Percentiles rank a stretch among this genome's conserved stretches.
Conservation (phyloP, 2,888 invertebrate species). For the Strigamia transsilvanica region DNA sequence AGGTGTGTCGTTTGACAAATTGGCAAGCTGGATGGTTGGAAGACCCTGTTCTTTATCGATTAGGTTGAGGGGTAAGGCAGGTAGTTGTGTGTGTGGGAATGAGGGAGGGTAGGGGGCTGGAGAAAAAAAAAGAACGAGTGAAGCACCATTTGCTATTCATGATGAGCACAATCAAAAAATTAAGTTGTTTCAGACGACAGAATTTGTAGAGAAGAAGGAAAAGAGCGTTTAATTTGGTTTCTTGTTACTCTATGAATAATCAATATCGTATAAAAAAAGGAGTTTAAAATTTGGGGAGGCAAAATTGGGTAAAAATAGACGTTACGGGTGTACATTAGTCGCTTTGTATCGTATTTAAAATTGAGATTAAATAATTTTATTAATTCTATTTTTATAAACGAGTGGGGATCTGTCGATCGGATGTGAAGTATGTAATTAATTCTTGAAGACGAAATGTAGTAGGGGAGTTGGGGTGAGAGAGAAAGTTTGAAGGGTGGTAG, state of each 20-base stretch:
- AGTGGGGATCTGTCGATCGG: constrained; percentile 22
- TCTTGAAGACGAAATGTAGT: constrained; percentile 29
- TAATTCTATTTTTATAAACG: constrained; percentile 14
- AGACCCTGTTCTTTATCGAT: constrained; percentile 38
- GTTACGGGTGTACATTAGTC: background rate
- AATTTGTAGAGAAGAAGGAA: constrained; percentile 31
- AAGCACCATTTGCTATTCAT: constrained; percentile 34
- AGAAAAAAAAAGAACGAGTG: background rate
- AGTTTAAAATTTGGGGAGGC: background rate
- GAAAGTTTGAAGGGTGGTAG: constrained; percentile 10
- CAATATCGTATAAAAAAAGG: constrained; percentile 1
- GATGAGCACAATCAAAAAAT: constrained; percentile 38
- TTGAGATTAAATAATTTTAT: background rate
- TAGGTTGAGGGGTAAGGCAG: constrained; percentile 23
- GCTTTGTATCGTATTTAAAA: background rate
- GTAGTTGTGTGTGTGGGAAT: constrained; percentile 24
- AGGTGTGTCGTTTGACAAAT: constrained; percentile 38
- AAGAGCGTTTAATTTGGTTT: constrained; percentile 35
- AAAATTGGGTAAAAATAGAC: constrained; percentile 8
- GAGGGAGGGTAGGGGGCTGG: background rate
- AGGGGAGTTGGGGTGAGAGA: background rate
- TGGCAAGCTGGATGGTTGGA: constrained; percentile 27
- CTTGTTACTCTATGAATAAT: constrained; percentile 38
- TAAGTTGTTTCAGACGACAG: constrained; percentile 38
- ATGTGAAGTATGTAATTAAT: constrained; percentile 38